A percentile compares a stretch with the other conserved stretches of the same genome.
phyloP scores from a whole-genome alignment of 2,797 vertebrate genomes.

The Threskiornis aethiopicus region DNA sequence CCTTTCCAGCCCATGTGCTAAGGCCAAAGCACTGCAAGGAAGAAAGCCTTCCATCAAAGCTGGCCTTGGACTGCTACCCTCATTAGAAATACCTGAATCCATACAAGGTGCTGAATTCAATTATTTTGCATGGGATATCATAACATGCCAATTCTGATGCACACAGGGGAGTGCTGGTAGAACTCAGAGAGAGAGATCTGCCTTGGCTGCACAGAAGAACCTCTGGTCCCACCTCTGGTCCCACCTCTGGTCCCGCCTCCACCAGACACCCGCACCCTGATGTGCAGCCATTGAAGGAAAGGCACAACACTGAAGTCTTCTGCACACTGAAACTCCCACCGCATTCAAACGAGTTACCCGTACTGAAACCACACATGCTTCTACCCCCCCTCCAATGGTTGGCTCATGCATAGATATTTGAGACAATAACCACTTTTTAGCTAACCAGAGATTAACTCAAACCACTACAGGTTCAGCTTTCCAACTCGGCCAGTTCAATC shows the following conservation, averaged over 20 bases:
- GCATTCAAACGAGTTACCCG: accelerated
- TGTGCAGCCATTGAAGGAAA: accelerated
- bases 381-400: background rate
- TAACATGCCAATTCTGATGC: background rate
- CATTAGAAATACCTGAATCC: background rate
- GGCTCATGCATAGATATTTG: background rate
- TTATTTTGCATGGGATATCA: background rate
- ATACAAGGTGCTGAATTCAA: background rate
- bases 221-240: background rate
- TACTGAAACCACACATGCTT: accelerated
- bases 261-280: accelerated
- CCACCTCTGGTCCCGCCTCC: background rate
- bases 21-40: background rate
- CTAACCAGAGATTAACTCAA: background rate
- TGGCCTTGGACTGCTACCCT: background rate
- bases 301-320: background rate
- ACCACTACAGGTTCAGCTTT: background rate
- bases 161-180: background rate
- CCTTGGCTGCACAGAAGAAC: background rate
- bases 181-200: background rate
- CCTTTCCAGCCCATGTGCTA: background rate
- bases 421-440: background rate
- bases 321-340: background rate
- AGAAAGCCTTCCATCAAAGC: background rate
- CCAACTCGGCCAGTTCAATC: background rate